phyloP scores from a whole-genome alignment of 2,888 invertebrate genomes.

The Macrophya annulata region DNA sequence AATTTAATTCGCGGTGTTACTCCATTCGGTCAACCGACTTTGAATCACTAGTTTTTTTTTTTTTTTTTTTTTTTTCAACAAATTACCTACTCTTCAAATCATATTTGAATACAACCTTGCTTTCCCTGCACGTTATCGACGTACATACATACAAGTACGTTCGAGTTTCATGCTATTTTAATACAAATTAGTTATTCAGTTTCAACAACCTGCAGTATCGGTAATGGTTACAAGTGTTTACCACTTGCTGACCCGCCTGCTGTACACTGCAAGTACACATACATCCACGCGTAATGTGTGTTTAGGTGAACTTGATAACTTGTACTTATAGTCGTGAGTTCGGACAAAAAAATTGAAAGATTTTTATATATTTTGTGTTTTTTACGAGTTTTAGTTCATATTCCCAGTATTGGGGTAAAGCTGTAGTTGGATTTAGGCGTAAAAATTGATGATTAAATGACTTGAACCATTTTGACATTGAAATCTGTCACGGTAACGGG shows the following conservation, averaged over 20 bases:
- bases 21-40: background rate
- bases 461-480: background rate
- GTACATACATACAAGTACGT: too few relatives aligned
- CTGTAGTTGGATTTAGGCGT: background rate
- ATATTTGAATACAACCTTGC: too few relatives aligned
- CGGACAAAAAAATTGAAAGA: too few relatives aligned
- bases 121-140: too few relatives aligned
- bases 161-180: background rate
- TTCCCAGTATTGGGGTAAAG: background rate
- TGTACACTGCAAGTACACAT: slow-evolving; percentile 2
- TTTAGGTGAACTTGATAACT: too few relatives aligned
- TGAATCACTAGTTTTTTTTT: background rate
- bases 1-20: slow-evolving; percentile 8
- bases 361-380: too few relatives aligned
- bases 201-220: background rate
- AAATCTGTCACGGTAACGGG: slow-evolving; percentile 27
- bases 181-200: background rate
- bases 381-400: too few relatives aligned
- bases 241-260: background rate
- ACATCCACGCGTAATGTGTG: too few relatives aligned
- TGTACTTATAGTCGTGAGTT: too few relatives aligned
- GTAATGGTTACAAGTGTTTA: slow-evolving; percentile 1
- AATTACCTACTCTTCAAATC: background rate
- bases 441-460: background rate
- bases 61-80: background rate